Evolutionary conservation across 2,113 vertebrate genomes (phyloP).

Genomic region (Cepphus grylle): DNA sequence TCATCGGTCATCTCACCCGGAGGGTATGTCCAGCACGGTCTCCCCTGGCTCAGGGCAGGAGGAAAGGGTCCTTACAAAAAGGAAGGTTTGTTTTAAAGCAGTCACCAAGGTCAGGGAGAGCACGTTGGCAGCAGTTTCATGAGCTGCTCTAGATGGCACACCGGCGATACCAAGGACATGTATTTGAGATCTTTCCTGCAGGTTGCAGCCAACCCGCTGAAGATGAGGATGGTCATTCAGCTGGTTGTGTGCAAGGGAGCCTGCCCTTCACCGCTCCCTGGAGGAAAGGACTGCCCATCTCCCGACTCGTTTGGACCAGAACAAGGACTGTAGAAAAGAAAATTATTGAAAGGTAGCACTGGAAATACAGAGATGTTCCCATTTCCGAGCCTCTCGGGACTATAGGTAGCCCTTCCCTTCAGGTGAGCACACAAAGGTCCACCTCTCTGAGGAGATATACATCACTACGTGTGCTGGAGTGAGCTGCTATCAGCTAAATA

Average conservation of each 20-base stretch:
- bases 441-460: neutral
- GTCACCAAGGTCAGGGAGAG: neutral
- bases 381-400: neutral
- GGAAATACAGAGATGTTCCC: neutral
- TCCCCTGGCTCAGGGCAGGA: neutral
- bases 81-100: neutral
- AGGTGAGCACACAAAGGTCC: rapidly evolving
- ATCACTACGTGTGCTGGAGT: rapidly evolving
- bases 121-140: rapidly evolving
- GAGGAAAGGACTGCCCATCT: neutral
- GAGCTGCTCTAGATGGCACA: neutral
- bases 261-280: neutral
- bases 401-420: rapidly evolving
- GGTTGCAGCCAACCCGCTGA: neutral
- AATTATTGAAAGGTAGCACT: neutral
- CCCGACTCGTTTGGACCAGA: neutral
- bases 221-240: neutral
- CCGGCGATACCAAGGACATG: neutral
- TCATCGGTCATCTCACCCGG: neutral
- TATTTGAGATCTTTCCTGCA: neutral
- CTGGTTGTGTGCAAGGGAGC: neutral
- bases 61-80: neutral
- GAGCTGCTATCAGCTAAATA: neutral
- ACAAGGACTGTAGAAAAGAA: neutral
- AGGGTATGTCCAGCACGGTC: neutral